A percentile compares a stretch with the other conserved stretches of the same genome.
Conservation (phyloP, 2,113 vertebrate species). For the Hydrochoerus hydrochaeris region DNA sequence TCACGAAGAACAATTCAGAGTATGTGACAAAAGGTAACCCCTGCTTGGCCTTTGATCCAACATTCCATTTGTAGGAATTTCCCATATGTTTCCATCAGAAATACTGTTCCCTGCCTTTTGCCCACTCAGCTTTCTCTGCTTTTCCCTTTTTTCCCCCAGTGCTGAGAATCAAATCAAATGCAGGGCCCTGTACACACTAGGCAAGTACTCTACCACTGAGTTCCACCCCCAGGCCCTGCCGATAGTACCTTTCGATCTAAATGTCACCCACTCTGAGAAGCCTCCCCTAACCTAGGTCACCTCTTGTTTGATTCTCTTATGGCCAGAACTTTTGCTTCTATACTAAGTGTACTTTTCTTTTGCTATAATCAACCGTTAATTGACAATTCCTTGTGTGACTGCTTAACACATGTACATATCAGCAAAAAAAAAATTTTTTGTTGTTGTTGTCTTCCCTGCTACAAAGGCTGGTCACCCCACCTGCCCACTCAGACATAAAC, state of each 20-base stretch:
- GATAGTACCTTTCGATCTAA: neutral
- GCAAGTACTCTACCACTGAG: neutral
- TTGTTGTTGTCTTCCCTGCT: neutral
- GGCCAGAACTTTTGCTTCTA: neutral
- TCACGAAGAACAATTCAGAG: neutral
- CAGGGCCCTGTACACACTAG: neutral
- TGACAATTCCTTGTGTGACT: slow-evolving; percentile 9
- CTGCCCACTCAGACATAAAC: neutral
- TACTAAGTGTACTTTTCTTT: neutral
- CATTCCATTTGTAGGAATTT: slow-evolving; percentile 22
- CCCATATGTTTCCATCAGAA: neutral
- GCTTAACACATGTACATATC: slow-evolving; percentile 1
- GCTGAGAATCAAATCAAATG: neutral
- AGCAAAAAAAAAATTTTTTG: neutral
- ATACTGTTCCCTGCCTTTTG: neutral
- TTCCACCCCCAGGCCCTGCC: neutral
- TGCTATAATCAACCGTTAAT: neutral
- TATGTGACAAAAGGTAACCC: neutral
- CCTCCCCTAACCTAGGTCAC: neutral
- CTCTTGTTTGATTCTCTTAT: neutral
- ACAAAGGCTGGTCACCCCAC: neutral
- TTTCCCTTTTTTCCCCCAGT: neutral
- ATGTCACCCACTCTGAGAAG: slow-evolving; percentile 19
- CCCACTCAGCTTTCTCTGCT: neutral
- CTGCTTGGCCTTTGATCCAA: slow-evolving; percentile 36